Conservation (phyloP, 2,113 vertebrate species). For the Capra hircus region DNA sequence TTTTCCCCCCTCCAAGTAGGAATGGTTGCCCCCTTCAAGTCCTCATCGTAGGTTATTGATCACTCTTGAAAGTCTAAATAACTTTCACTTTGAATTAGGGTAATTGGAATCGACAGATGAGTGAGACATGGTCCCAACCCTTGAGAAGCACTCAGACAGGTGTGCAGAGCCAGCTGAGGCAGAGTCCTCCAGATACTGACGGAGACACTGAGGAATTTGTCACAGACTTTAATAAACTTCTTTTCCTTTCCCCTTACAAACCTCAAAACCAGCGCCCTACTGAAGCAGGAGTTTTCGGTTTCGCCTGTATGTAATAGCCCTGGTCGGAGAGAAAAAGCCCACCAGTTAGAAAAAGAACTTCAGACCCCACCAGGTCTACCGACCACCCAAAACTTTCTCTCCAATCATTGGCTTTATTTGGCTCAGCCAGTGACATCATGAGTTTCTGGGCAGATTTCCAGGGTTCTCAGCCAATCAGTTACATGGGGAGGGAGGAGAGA, state of each 20-base stretch:
- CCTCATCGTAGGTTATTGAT: neutral
- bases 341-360: neutral
- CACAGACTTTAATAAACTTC: slow-evolving; percentile 50
- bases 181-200: neutral
- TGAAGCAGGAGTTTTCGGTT: slow-evolving; percentile 59
- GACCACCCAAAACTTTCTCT: neutral
- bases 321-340: slow-evolving; percentile 5
- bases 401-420: neutral
- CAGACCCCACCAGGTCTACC: neutral
- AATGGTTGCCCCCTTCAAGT: neutral
- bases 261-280: neutral
- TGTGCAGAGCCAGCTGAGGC: neutral
- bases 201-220: neutral
- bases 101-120: neutral
- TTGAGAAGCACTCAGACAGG: neutral
- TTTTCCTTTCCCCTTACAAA: neutral
- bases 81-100: neutral
- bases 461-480: neutral
- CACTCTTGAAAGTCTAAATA: neutral
- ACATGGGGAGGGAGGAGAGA: neutral
- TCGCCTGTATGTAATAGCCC: slow-evolving; percentile 49
- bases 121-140: neutral
- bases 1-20: neutral
- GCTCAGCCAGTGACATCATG: neutral
- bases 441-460: neutral